These are phyloP conservation scores for Smittia aterrima DNA, from an alignment of 2,888 invertebrate genomes.

Conservation along the genomic window DNA sequence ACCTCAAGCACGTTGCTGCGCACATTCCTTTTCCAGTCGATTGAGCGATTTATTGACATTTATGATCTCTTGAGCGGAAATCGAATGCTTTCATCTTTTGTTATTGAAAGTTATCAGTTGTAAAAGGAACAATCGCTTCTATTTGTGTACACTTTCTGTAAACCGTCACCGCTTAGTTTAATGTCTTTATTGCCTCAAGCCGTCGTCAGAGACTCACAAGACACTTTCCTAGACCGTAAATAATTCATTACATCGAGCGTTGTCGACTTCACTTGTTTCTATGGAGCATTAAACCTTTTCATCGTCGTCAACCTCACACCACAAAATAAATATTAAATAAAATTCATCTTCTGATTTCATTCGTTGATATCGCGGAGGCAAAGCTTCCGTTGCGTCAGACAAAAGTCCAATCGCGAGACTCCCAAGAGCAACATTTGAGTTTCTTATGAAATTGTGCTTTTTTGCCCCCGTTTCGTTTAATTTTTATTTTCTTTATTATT, in stretches of 20 bases:
- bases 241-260: background rate
- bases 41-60: background rate
- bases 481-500: no score
- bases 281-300: background rate
- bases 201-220: no score
- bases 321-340: conserved; percentile 1
- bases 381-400: background rate
- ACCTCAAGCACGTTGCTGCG: background rate
- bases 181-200: no score
- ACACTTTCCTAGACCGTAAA: background rate
- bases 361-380: background rate
- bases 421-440: no score
- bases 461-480: no score
- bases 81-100: no score
- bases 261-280: background rate
- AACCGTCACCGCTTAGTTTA: no score
- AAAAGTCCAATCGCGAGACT: no score
- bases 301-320: background rate
- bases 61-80: background rate
- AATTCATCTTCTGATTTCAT: background rate
- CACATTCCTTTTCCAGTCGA: background rate
- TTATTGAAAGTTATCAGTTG: no score
- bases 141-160: no score
- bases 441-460: no score
- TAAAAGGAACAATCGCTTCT: no score